Percentiles rank a stretch among this genome's conserved stretches.
phyloP scores from a whole-genome alignment of 2,113 vertebrate species.

The Sula dactylatra region DNA sequence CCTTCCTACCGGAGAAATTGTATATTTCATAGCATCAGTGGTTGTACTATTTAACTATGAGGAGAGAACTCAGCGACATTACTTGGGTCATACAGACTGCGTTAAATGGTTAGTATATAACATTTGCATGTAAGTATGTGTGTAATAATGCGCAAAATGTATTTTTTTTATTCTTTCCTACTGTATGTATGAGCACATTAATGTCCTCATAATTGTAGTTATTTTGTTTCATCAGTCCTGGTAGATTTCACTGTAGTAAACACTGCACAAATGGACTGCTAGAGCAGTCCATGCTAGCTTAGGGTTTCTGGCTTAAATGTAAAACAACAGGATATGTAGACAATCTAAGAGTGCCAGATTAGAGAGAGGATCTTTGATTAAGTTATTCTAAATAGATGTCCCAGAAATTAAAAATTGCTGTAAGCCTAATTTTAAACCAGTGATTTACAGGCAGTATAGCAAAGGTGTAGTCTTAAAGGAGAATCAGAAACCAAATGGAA shows the following conservation, averaged over 20 bases:
- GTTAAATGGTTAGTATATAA: slow-evolving; percentile 90
- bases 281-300: neutral
- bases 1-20: slow-evolving; percentile 94
- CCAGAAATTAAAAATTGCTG: neutral
- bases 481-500: neutral
- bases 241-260: neutral
- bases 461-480: neutral
- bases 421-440: neutral
- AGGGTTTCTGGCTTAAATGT: neutral
- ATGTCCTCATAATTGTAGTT: neutral
- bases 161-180: neutral
- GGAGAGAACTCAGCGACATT: slow-evolving; percentile 92
- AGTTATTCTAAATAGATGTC: neutral
- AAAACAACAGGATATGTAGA: neutral
- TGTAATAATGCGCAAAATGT: neutral
- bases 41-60: slow-evolving; percentile 96
- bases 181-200: neutral
- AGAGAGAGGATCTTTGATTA: neutral
- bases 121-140: neutral
- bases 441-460: neutral
- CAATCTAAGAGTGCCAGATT: neutral
- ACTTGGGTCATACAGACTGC: slow-evolving; percentile 95
- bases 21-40: slow-evolving; percentile 95
- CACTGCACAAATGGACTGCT: neutral
- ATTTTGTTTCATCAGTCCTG: neutral